Percentiles rank a stretch among this genome's conserved stretches.
These are phyloP conservation scores for Shinisaurus crocodilurus DNA, from an alignment of 2,113 vertebrate genomes.

Conservation along the genomic window DNA sequence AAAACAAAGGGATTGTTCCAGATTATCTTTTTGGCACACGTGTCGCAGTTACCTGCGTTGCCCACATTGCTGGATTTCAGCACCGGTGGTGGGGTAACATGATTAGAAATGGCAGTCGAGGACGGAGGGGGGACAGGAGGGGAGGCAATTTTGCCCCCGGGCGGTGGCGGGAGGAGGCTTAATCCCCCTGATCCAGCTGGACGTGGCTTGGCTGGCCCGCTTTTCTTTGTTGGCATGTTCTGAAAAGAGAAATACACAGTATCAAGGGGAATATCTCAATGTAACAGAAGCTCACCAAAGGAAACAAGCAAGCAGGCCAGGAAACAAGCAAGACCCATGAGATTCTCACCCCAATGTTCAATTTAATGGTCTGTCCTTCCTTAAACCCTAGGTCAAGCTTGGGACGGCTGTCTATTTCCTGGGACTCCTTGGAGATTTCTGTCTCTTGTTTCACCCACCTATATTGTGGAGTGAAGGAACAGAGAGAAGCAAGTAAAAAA, in stretches of 20 bases:
- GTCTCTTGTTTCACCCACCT: slow-evolving; percentile 96
- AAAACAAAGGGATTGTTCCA: background rate
- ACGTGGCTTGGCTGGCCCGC: slow-evolving; percentile 81
- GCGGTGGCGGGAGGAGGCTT: slow-evolving; percentile 90
- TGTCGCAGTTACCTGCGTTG: slow-evolving; percentile 73
- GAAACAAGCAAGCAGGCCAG: background rate
- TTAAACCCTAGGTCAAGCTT: slow-evolving; percentile 97
- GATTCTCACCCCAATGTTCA: slow-evolving; percentile 92
- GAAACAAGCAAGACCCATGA: background rate
- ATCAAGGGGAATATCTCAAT: background rate
- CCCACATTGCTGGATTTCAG: slow-evolving; percentile 77
- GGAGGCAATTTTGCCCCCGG: slow-evolving; percentile 85
- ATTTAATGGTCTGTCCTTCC: slow-evolving; percentile 96
- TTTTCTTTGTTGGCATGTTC: slow-evolving; percentile 89
- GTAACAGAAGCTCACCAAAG: background rate
- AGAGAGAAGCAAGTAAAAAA: background rate
- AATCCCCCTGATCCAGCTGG: slow-evolving; percentile 83
- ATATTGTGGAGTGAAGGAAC: slow-evolving; percentile 31
- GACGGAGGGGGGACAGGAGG: slow-evolving; percentile 81
- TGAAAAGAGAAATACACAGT: slow-evolving; percentile 31
- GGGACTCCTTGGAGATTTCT: slow-evolving; percentile 89
- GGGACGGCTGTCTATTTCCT: slow-evolving; percentile 86
- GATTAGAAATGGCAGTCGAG: slow-evolving; percentile 80
- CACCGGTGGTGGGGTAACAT: slow-evolving; percentile 78
- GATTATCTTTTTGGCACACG: background rate